Conservation (phyloP, 2,888 invertebrate genomes). For the Erannis defoliaria region DNA sequence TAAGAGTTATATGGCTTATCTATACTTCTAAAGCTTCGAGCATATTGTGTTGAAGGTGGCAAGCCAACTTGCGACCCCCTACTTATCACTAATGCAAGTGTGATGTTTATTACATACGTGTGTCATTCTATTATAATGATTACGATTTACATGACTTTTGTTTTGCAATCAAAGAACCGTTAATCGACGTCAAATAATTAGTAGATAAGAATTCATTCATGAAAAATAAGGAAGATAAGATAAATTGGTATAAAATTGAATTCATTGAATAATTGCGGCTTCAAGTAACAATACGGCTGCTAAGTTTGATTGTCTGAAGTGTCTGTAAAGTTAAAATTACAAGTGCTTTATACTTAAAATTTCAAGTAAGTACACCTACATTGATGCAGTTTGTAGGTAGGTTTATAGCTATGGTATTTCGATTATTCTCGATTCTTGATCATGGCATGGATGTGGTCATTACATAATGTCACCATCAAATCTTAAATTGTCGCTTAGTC, state of each 20-base stretch:
- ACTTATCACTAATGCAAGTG: too few relatives aligned
- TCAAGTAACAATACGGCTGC: background rate
- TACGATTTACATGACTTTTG: background rate
- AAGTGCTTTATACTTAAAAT: background rate
- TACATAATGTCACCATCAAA: too few relatives aligned
- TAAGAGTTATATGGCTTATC: too few relatives aligned
- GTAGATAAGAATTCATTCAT: constrained; percentile 22
- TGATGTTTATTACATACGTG: background rate
- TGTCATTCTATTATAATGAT: background rate
- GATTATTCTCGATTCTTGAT: too few relatives aligned
- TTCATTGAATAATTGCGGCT: background rate
- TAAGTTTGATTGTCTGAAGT: background rate
- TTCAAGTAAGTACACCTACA: background rate
- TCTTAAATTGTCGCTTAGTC: too few relatives aligned
- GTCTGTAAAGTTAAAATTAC: background rate
- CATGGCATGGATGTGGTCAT: too few relatives aligned
- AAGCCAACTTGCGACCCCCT: too few relatives aligned
- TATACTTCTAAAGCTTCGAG: too few relatives aligned
- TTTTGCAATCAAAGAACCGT: constrained; percentile 15
- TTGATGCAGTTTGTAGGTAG: background rate
- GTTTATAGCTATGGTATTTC: background rate
- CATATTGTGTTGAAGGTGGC: too few relatives aligned
- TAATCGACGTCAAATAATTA: background rate
- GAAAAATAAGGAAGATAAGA: constrained; percentile 3
- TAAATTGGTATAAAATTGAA: constrained; percentile 2